Percentiles rank a stretch among this genome's conserved stretches.
These are phyloP conservation scores for Porphyrio hochstetteri DNA, from an alignment of 2,113 vertebrate genomes.

Conservation along the genomic window DNA sequence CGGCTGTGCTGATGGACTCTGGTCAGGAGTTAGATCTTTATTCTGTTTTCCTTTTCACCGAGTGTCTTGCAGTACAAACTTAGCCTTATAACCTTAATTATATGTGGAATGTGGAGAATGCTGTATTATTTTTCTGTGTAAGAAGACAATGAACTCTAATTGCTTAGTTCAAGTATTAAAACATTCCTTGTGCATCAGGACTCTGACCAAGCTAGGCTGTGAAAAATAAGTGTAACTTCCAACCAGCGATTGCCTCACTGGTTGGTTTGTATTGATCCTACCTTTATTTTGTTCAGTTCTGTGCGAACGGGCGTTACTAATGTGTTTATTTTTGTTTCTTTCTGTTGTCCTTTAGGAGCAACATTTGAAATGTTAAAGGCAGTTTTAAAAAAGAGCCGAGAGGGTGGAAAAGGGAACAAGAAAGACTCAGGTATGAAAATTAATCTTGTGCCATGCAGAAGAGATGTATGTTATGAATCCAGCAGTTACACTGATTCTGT, in stretches of 20 bases:
- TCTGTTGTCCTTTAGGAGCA: constrained; percentile 44
- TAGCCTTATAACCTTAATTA: constrained; percentile 81
- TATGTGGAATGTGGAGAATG: constrained; percentile 85
- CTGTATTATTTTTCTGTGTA: constrained; percentile 73
- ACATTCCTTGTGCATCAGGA: constrained; percentile 22
- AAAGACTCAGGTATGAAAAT: constrained; percentile 89
- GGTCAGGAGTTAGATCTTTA: neutral
- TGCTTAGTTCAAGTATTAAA: constrained; percentile 78
- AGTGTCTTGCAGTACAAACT: constrained; percentile 55
- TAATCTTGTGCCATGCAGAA: neutral
- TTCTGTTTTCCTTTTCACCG: neutral
- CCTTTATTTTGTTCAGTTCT: neutral
- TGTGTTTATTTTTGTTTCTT: constrained; percentile 20
- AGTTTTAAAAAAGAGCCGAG: constrained; percentile 96
- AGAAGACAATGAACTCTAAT: constrained; percentile 77
- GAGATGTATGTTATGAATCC: neutral
- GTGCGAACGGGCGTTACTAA: neutral
- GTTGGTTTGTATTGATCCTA: neutral
- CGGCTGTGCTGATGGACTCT: neutral
- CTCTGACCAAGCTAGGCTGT: neutral
- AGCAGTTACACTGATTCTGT: accelerated
- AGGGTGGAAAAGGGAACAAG: constrained; percentile 89
- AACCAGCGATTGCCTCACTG: neutral
- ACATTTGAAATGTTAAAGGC: constrained; percentile 90
- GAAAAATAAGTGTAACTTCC: neutral